Evolutionary conservation across 1,140 invertebrate genomes (phyloP).

Genomic region (Listronotus oregonensis): DNA sequence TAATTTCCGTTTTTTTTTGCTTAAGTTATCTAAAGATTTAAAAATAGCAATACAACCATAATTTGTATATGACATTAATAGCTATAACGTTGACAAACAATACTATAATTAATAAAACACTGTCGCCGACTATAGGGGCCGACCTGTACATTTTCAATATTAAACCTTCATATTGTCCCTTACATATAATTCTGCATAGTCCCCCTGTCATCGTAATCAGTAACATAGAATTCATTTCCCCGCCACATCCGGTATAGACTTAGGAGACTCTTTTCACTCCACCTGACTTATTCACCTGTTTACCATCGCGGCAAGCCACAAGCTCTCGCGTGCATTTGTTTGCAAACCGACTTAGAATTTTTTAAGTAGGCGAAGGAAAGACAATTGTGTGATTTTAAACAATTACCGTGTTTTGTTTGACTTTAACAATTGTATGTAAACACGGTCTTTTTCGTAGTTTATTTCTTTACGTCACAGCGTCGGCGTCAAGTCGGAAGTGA

Average conservation of each 20-base stretch:
- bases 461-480: neutral
- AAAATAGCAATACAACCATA: too few relatives aligned
- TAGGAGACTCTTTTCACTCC: conserved; percentile 34
- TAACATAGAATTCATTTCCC: conserved; percentile 33
- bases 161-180: neutral
- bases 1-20: too few relatives aligned
- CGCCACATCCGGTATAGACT: conserved; percentile 42
- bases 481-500: neutral
- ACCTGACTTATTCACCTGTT: conserved; percentile 47
- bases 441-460: too few relatives aligned
- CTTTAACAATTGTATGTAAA: too few relatives aligned
- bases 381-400: too few relatives aligned
- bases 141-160: neutral
- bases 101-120: too few relatives aligned
- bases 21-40: too few relatives aligned
- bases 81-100: too few relatives aligned
- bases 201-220: conserved; percentile 5
- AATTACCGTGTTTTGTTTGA: too few relatives aligned
- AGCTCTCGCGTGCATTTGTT: conserved; percentile 20
- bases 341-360: neutral
- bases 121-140: too few relatives aligned
- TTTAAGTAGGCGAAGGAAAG: too few relatives aligned
- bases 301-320: conserved; percentile 16
- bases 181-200: neutral
- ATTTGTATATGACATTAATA: too few relatives aligned